phyloP scores from a whole-genome alignment of 2,888 invertebrate species.

The Napeogenes sylphis region DNA sequence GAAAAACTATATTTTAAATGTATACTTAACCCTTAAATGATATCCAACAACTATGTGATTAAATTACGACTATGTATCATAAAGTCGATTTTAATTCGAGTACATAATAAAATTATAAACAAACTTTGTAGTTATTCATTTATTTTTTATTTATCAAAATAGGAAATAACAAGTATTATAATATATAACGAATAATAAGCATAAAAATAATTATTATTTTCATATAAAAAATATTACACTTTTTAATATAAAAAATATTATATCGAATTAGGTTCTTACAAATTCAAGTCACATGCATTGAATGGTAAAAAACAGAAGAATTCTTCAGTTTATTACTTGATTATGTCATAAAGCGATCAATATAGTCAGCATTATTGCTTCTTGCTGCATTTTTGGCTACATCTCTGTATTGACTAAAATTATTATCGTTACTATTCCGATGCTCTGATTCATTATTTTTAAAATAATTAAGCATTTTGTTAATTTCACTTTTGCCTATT shows the following conservation, averaged over 20 bases:
- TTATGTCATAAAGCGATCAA: constrained; percentile 29
- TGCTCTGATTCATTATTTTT: constrained; percentile 40
- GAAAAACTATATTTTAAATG: not conserved
- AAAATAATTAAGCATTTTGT: constrained; percentile 37
- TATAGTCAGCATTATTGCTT: constrained; percentile 50
- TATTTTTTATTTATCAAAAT: not conserved
- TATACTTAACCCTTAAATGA: not conserved
- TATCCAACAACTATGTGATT: too few species aligned
- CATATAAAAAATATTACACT: too few species aligned
- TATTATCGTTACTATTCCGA: constrained; percentile 36
- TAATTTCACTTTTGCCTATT: constrained; percentile 39
- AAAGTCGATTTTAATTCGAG: not conserved
- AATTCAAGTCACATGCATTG: not conserved
- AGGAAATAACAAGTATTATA: too few species aligned
- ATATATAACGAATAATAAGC: too few species aligned
- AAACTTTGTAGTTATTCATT: not conserved
- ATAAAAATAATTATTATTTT: too few species aligned
- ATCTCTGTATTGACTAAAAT: constrained; percentile 47
- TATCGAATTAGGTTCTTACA: too few species aligned
- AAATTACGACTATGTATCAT: not conserved
- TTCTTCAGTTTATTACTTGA: too few species aligned
- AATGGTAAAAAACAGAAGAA: too few species aligned
- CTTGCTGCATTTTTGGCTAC: constrained; percentile 48
- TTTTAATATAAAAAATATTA: too few species aligned
- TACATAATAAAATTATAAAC: constrained; percentile 1